phyloP scores from a whole-genome alignment of 2,113 vertebrate genomes.

The Monarcha castaneiventris region DNA sequence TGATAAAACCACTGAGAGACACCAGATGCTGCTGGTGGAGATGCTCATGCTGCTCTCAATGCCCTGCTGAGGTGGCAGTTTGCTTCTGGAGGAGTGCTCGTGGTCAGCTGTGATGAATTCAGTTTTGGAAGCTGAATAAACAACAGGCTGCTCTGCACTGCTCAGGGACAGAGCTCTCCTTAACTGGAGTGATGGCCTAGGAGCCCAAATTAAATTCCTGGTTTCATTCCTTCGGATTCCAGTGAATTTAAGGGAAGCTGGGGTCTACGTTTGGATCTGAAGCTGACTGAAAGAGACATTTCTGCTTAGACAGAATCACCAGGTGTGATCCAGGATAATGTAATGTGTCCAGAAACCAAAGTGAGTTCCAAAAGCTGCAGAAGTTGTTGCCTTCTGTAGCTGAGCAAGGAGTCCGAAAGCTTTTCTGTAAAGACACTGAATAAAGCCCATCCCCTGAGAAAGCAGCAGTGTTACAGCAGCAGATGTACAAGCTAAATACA shows the following conservation, averaged over 20 bases:
- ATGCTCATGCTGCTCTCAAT: background rate
- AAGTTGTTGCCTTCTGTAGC: background rate
- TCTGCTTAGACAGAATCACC: background rate
- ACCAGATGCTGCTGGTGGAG: slow-evolving; percentile 40
- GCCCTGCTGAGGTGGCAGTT: background rate
- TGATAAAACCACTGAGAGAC: background rate
- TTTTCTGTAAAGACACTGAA: background rate
- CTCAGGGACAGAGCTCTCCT: background rate
- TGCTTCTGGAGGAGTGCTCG: background rate
- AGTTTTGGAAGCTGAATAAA: background rate
- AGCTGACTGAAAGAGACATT: background rate
- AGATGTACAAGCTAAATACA: background rate
- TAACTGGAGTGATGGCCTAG: background rate
- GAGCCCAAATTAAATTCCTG: background rate
- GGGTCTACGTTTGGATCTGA: background rate
- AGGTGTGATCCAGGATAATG: background rate
- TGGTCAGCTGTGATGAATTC: background rate
- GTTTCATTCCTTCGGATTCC: background rate
- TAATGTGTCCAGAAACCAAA: background rate
- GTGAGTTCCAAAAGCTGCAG: background rate
- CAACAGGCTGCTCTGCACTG: background rate
- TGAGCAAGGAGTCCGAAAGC: background rate
- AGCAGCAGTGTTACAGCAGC: background rate
- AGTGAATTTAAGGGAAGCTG: background rate
- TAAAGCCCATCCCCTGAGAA: background rate